phyloP scores from a whole-genome alignment of 2,113 vertebrate species.

The Diadophis punctatus region DNA sequence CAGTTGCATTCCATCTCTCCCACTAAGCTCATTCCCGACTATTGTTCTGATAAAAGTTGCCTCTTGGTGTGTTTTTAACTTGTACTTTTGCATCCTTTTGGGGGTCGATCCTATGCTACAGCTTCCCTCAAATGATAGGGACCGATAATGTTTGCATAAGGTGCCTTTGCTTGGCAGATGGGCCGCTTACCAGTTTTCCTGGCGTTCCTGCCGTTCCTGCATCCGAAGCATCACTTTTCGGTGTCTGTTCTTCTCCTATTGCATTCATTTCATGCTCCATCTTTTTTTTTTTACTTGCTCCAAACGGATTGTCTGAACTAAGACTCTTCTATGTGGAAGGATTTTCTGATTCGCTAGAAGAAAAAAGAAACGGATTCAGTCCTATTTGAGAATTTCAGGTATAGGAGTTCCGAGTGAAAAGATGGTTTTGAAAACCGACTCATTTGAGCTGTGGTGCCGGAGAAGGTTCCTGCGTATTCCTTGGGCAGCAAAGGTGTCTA shows the following conservation, averaged over 20 bases:
- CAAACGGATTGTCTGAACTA: background rate
- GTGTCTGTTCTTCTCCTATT: background rate
- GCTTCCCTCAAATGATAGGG: background rate
- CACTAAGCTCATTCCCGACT: background rate
- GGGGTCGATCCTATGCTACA: background rate
- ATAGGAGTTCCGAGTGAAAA: background rate
- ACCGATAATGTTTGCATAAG: background rate
- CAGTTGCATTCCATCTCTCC: background rate
- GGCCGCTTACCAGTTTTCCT: background rate
- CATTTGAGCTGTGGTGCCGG: background rate
- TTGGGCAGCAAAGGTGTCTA: background rate
- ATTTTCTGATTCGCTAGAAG: background rate
- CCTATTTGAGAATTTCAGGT: background rate
- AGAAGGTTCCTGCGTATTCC: background rate
- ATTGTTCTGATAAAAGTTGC: background rate
- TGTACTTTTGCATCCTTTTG: background rate
- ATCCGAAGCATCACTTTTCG: background rate
- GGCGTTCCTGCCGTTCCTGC: too few relatives aligned
- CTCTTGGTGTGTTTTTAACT: background rate
- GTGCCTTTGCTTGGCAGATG: background rate
- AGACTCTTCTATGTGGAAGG: background rate
- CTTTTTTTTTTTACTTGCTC: background rate
- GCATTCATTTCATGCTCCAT: background rate
- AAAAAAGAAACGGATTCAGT: background rate
- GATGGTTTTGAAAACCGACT: background rate